Conservation (phyloP, 2,113 vertebrate species). For the Mohoua ochrocephala region DNA sequence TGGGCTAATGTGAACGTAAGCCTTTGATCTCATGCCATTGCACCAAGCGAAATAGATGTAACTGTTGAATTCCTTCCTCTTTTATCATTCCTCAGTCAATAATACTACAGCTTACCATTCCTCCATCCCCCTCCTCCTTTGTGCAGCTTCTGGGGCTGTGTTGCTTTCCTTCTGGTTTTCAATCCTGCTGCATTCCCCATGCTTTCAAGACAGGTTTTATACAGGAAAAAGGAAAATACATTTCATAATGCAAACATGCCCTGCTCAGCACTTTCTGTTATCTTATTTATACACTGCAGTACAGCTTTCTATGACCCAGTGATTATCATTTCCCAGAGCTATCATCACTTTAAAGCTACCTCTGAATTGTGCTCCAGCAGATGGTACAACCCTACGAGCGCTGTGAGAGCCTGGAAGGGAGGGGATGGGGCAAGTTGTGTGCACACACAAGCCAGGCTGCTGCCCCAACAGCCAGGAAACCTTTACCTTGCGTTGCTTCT, state of each 20-base stretch:
- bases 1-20: conserved; percentile 66
- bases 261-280: conserved; percentile 78
- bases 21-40: conserved; percentile 66
- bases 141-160: conserved; percentile 67
- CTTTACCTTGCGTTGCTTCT: conserved; percentile 33
- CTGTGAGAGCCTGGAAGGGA: conserved; percentile 47
- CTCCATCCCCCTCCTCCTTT: conserved; percentile 68
- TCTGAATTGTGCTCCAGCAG: conserved; percentile 71
- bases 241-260: conserved; percentile 76
- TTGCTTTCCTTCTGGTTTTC: conserved; percentile 65
- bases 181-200: conserved; percentile 61
- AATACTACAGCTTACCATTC: conserved; percentile 71
- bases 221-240: conserved; percentile 71
- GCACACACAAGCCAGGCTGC: background rate
- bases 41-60: conserved; percentile 69
- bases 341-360: conserved; percentile 76
- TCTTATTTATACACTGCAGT: conserved; percentile 79
- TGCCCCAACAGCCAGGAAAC: conserved; percentile 48
- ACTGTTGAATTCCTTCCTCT: conserved; percentile 63
- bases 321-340: conserved; percentile 78
- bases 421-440: background rate
- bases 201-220: conserved; percentile 71
- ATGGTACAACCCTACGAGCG: conserved; percentile 59
- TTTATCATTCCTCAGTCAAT: conserved; percentile 71
- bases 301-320: conserved; percentile 74